Evolutionary conservation across 2,113 vertebrate species (phyloP).

Genomic region (Prietella phreatophila): DNA sequence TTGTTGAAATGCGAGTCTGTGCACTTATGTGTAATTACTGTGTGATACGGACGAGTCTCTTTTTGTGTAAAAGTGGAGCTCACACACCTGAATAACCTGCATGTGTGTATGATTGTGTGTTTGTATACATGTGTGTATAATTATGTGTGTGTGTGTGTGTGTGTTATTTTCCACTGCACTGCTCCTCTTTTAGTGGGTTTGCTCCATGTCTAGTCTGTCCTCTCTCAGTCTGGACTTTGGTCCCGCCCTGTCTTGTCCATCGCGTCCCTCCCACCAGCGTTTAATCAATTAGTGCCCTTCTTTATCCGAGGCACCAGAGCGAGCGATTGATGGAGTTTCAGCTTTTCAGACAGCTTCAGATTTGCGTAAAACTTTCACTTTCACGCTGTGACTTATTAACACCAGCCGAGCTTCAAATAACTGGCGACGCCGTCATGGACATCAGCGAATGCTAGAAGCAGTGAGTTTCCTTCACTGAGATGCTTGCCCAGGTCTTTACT

Average conservation of each 20-base stretch:
- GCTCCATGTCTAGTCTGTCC: slow-evolving; percentile 4
- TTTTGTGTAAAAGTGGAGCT: slow-evolving; percentile 10
- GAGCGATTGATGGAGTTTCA: slow-evolving; percentile 63
- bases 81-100: slow-evolving; percentile 7
- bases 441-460: too few relatives aligned
- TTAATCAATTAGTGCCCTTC: slow-evolving; percentile 73
- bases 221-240: slow-evolving; percentile 54
- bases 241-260: slow-evolving; percentile 22
- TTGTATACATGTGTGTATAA: neutral
- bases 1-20: slow-evolving; percentile 22
- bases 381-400: slow-evolving; percentile 27
- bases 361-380: slow-evolving; percentile 54
- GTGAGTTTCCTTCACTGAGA: too few relatives aligned
- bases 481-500: too few relatives aligned
- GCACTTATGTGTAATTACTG: slow-evolving; percentile 17
- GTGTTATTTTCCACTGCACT: neutral
- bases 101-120: neutral
- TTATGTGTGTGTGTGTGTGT: neutral
- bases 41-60: neutral
- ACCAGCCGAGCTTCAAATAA: slow-evolving; percentile 13
- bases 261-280: slow-evolving; percentile 65
- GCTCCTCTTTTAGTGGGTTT: neutral
- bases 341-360: slow-evolving; percentile 58
- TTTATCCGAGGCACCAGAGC: slow-evolving; percentile 65
- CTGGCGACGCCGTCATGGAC: neutral